phyloP scores from a whole-genome alignment of 2,113 vertebrate species.

The Salminus brasiliensis region DNA sequence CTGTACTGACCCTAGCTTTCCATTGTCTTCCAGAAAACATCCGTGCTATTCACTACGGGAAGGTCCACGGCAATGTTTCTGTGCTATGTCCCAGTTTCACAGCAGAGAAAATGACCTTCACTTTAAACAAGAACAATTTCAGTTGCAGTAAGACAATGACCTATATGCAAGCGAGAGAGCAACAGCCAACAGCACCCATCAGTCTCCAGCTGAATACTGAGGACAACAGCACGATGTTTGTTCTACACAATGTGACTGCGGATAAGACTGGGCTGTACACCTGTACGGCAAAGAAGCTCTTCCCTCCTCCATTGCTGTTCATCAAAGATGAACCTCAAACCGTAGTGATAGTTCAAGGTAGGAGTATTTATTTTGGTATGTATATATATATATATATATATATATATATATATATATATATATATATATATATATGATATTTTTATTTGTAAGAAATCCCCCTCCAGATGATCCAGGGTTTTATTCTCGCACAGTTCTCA shows the following conservation, averaged over 20 bases:
- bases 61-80: background rate
- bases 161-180: background rate
- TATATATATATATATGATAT: background rate
- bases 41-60: background rate
- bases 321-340: background rate
- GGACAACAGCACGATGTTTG: constrained; percentile 17
- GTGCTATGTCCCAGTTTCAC: constrained; percentile 42
- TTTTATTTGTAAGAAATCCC: background rate
- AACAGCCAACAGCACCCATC: background rate
- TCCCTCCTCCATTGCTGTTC: constrained; percentile 37
- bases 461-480: too few species aligned
- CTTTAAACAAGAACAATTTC: background rate
- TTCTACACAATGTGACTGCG: background rate
- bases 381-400: background rate
- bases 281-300: constrained; percentile 30
- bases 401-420: too few species aligned
- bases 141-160: background rate
- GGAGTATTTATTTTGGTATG: background rate
- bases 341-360: constrained; percentile 50
- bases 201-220: background rate
- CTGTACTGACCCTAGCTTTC: background rate
- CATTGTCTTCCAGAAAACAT: background rate
- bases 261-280: constrained; percentile 45
- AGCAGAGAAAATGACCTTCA: constrained; percentile 17
- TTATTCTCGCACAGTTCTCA: too few species aligned